Evolutionary conservation across 2,113 vertebrate species (phyloP).

Genomic region (Rhinogobius similis): DNA sequence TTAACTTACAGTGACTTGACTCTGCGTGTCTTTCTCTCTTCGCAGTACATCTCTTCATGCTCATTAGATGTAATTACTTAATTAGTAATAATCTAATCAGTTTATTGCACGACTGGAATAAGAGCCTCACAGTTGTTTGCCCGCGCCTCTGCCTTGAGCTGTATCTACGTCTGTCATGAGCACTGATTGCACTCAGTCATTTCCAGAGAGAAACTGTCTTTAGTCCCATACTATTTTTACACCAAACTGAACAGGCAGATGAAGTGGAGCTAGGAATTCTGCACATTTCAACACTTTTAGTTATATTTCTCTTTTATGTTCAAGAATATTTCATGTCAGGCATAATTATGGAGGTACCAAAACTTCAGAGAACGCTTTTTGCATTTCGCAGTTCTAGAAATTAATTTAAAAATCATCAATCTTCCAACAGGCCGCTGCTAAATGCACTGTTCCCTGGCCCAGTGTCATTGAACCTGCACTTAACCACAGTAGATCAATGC

Average conservation of each 20-base stretch:
- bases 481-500: constrained; percentile 9
- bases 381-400: background rate
- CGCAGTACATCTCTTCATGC: constrained; percentile 1
- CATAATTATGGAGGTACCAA: background rate
- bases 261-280: background rate
- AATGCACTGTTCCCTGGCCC: background rate
- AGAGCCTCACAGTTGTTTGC: constrained; percentile 4
- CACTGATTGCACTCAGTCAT: constrained; percentile 10
- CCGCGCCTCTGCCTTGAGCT: background rate
- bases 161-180: background rate
- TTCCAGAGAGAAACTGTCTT: constrained; percentile 7
- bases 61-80: constrained; percentile 19
- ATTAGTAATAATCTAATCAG: constrained; percentile 30
- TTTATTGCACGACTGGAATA: constrained; percentile 10
- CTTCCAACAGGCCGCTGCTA: background rate
- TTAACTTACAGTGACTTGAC: background rate
- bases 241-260: background rate
- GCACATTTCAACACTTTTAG: constrained; percentile 5
- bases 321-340: background rate
- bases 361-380: background rate
- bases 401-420: background rate
- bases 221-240: constrained; percentile 4
- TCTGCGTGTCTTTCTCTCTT: background rate
- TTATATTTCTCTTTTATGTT: background rate
- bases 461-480: constrained; percentile 8